phyloP scores from a whole-genome alignment of 2,797 vertebrate species.

The Hypotaenidia okinawae region DNA sequence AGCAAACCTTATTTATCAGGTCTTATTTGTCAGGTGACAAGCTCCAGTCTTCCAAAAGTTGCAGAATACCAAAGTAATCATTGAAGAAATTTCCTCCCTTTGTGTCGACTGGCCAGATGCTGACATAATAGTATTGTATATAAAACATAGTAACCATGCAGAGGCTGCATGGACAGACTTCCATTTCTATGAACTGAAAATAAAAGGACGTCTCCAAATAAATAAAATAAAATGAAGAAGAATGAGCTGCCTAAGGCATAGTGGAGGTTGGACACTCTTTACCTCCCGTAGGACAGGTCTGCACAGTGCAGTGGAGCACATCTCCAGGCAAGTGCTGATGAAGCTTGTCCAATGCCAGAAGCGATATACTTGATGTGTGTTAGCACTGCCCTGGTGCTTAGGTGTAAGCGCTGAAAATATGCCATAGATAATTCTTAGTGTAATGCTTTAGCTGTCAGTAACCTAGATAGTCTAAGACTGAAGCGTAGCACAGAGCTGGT shows the following conservation, averaged over 20 bases:
- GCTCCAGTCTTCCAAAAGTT: neutral
- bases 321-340: neutral
- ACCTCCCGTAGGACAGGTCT: neutral
- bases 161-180: neutral
- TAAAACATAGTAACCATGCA: neutral
- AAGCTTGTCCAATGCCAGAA: neutral
- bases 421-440: neutral
- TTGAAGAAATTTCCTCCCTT: neutral
- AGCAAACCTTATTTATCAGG: neutral
- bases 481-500: fast-evolving
- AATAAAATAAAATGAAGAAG: neutral
- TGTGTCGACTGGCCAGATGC: neutral
- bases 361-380: neutral
- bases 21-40: neutral
- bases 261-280: neutral
- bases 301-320: neutral
- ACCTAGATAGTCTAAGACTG: neutral
- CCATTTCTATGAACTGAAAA: neutral
- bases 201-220: neutral
- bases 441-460: neutral
- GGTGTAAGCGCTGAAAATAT: neutral
- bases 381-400: neutral
- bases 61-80: neutral
- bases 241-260: neutral
- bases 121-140: neutral